Conservation (phyloP, 2,113 vertebrate species). For the western clawed frog (Xenopus tropicalis) region DNA sequence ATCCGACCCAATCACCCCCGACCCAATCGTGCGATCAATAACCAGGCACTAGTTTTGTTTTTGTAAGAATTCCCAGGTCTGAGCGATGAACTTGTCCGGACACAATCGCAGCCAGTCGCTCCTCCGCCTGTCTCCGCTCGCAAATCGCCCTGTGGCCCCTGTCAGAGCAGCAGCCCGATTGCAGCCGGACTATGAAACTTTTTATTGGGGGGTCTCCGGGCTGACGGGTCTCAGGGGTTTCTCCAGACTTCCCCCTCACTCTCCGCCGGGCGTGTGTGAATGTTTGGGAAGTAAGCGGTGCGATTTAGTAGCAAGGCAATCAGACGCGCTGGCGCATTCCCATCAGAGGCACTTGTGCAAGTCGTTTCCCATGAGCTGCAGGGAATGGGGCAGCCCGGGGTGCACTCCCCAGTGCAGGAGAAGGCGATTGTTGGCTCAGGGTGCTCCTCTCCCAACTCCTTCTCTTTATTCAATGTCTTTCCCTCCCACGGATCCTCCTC, state of each 20-base stretch:
- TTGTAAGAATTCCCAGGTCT: background rate
- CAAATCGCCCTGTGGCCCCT: constrained; percentile 28
- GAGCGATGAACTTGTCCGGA: constrained; percentile 12
- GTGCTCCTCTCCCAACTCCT: background rate
- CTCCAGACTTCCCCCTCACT: background rate
- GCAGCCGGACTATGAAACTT: constrained; percentile 5
- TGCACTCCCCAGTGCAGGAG: background rate
- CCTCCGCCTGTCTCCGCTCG: background rate
- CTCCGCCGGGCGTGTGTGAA: too few relatives aligned
- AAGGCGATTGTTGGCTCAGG: background rate
- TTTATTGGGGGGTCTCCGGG: background rate
- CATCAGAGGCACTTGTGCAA: too few relatives aligned
- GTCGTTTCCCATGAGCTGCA: too few relatives aligned
- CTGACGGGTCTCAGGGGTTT: background rate
- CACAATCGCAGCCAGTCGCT: background rate
- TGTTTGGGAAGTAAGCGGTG: too few relatives aligned
- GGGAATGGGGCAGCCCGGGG: too few relatives aligned
- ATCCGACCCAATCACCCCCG: too few relatives aligned
- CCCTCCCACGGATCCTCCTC: constrained; percentile 13
- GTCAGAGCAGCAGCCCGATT: background rate
- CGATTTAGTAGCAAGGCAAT: too few relatives aligned
- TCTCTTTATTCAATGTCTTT: background rate
- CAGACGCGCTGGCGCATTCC: too few relatives aligned
- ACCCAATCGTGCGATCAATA: too few relatives aligned
- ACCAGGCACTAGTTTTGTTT: too few relatives aligned